Base-by-base conservation (phyloP, 2,888 invertebrate species). In the Fragum sueziense region DNA sequence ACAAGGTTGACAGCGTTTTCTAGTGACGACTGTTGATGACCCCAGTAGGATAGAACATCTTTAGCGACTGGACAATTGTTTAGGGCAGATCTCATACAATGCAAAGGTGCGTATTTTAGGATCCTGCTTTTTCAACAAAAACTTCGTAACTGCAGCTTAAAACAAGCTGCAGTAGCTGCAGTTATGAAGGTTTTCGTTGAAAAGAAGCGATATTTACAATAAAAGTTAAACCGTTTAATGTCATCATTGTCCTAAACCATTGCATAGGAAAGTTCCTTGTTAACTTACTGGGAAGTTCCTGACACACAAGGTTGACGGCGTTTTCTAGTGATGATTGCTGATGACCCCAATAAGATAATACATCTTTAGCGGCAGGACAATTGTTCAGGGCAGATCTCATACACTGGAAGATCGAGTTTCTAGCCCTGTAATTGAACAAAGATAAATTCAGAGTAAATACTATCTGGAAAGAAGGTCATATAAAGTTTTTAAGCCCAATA, bases 311-410 rank as follows among this genome's bases (percentile, higher is more conserved):
- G 61, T 84, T 76, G 14, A 87, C 74, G 25, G 83, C 84, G 7
- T 41, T 75, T 61, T 85, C 84, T 14, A 85, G 62, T 0, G 84
- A 77, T 7, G 84, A 72, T 29, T 87, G 86, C 51, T 87, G 87
- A 52, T 87, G 87, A 2, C 87, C 87, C 87, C 87, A 87, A 70
- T 77, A 82, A 14, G 83, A 74, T 0, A 87, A 65, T 0, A 80
- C 78, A 25, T 84, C 83, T n/a, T 80, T 74, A 3, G 86, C 85
- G 11, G 84, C 84, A 1, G 81, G 77, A 37, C 86, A 87, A n/a
- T 69, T 22, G 0, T 72, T 71, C 6, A 86, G 37, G 11, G 77
- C 75, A 14, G 76, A 69, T 34, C 73, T 68, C 75, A 87, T 82
- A 70, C 86, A 86, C 57, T 76, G 76, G 67, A 80, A 85, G 9